Conservation (phyloP, 2,113 vertebrate species). For the human region DNA sequence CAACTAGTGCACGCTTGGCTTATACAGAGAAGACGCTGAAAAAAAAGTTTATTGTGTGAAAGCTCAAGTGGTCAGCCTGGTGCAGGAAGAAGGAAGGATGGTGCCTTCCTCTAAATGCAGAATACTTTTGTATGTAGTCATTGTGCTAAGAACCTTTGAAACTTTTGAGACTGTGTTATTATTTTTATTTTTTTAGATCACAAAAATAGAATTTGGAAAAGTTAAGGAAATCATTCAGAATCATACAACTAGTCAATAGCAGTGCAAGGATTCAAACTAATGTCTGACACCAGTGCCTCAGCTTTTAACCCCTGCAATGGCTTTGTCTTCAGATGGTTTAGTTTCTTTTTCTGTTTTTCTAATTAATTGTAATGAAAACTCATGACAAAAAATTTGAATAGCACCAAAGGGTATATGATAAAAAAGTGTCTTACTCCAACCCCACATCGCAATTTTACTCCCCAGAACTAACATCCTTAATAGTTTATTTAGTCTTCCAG, state of each 20-base stretch:
- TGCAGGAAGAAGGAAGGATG: neutral
- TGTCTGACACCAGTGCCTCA: neutral
- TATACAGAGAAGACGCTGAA: neutral
- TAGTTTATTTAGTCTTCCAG: neutral
- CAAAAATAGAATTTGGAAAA: neutral
- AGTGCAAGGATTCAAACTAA: neutral
- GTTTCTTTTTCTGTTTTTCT: neutral
- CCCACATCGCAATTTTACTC: neutral
- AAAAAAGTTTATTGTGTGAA: neutral
- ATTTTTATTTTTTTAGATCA: neutral
- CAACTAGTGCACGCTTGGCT: neutral
- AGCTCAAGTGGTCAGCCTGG: neutral
- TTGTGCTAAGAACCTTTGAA: neutral
- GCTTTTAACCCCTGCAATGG: neutral
- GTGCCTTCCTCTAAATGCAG: neutral
- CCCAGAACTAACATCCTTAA: neutral
- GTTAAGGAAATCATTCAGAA: neutral
- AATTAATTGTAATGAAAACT: constrained; percentile 32
- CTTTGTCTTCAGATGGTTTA: neutral
- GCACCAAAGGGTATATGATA: neutral
- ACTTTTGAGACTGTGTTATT: neutral
- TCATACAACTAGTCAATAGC: neutral
- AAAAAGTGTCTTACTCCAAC: neutral
- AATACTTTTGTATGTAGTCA: neutral
- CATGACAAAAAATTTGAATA: neutral